These are phyloP conservation scores for Caenorhabditis briggsae DNA, from an alignment of 1,140 invertebrate species.

Conservation along the genomic window DNA sequence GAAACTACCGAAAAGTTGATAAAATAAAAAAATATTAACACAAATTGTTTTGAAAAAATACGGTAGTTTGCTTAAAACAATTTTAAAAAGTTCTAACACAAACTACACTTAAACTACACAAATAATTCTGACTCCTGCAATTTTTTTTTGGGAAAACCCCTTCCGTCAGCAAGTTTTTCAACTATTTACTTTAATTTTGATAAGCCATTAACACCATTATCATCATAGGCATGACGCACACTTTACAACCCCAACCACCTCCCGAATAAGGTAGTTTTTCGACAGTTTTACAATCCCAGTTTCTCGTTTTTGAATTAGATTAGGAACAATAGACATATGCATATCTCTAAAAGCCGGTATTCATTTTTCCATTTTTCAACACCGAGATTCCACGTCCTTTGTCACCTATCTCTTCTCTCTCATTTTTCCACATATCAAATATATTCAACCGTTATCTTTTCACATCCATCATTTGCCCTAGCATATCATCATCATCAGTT, in stretches of 20 bases:
- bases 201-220: slow-evolving; percentile 30
- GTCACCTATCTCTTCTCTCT: background rate
- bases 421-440: background rate
- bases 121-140: background rate
- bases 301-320: background rate
- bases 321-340: background rate
- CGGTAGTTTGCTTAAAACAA: no score
- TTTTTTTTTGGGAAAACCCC: background rate
- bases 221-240: background rate
- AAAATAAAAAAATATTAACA: no score
- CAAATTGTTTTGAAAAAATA: no score
- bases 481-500: background rate
- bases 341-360: background rate
- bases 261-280: background rate
- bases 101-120: background rate
- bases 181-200: slow-evolving; percentile 6
- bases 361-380: no score
- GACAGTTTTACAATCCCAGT: background rate
- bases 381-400: background rate
- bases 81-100: no score
- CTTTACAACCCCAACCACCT: slow-evolving; percentile 12
- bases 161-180: slow-evolving; percentile 26
- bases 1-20: no score
- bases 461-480: background rate
- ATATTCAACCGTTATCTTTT: background rate